These are phyloP conservation scores for Poeciliopsis paucimaculata DNA, from an alignment of 2,797 vertebrate species.

Conservation along the genomic window DNA sequence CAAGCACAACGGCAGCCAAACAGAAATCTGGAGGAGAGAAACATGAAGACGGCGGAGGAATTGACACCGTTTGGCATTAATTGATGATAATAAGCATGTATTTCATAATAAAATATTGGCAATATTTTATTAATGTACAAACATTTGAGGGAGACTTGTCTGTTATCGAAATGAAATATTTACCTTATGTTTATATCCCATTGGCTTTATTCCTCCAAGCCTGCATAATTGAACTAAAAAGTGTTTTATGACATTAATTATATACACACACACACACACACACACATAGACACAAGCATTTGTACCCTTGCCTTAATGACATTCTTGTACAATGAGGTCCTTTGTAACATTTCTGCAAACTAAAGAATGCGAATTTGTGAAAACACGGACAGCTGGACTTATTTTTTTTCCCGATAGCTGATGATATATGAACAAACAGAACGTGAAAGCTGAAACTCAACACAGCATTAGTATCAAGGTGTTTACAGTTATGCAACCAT, in stretches of 20 bases:
- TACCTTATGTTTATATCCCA: not conserved
- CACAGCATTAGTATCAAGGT: not conserved
- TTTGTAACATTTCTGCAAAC: not conserved
- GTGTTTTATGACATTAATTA: not conserved
- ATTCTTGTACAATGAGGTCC: not conserved
- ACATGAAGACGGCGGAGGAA: conserved; percentile 56
- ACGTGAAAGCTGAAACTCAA: not conserved
- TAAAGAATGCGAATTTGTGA: not conserved
- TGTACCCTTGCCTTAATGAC: not conserved
- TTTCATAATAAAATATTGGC: conserved; percentile 8
- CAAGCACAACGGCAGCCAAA: conserved; percentile 16
- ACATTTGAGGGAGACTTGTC: conserved; percentile 24
- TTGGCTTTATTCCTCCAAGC: not conserved
- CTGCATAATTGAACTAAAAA: not conserved
- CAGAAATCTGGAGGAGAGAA: not conserved
- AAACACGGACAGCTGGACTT: not conserved
- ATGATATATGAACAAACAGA: not conserved
- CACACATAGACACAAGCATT: not conserved
- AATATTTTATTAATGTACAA: not conserved
- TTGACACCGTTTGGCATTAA: conserved; percentile 43
- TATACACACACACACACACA: not conserved
- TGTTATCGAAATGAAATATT: not conserved
- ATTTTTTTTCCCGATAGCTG: not conserved
- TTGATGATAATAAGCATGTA: not conserved
- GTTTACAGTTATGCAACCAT: not conserved